Base-by-base conservation (phyloP, 1,140 invertebrate genomes). In the Antheraea mylitta region DNA sequence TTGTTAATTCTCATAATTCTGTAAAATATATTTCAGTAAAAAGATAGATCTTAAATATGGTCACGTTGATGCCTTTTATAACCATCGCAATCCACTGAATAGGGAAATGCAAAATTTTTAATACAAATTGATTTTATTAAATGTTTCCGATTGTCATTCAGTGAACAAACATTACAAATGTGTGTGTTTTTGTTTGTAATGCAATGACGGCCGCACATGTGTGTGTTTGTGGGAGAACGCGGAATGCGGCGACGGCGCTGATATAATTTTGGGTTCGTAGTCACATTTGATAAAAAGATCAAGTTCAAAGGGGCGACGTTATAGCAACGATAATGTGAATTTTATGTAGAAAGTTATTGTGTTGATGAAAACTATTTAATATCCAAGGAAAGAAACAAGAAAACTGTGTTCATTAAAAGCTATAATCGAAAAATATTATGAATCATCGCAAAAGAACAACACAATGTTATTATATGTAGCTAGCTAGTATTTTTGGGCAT, bases 261-360 rank as follows among this genome's bases (percentile, higher is more conserved):
- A 86, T 86, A 87, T 84, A 78, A 85, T 81, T 86, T 85, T 78
- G 78, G 70, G 71, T 75, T 81, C 76, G 76, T 71, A 80, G 76
- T 71, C 69, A 77, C 77, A 74, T 76, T 83, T 83, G 86, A 89
- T 87, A 89, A 88, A 85, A 82, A 86, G 83, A 89, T 88, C 87
- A 89, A 89, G 87, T 89, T 89, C 87, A 87, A 87, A 86, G 82
- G 81, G 84, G 74, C 80, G 71, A 65, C 66, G 71, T 68, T 67
- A 58, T 63, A 59, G 68, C 30, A 59, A 53, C 53, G 70, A 70
- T 73, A 77, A 53, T 69, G 64, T 37, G 16, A 59, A 53, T 53
- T 53, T 53, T 53, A 16, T 53, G 13, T 53, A 53, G 45, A 13
- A 53, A 53, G 45, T 53, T 53, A 53, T n/a, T 53, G 13, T n/a